Percentiles rank a stretch among this genome's conserved stretches.
Evolutionary conservation across 2,113 vertebrate genomes (phyloP).

Genomic region (Ctenomys sociabilis): DNA sequence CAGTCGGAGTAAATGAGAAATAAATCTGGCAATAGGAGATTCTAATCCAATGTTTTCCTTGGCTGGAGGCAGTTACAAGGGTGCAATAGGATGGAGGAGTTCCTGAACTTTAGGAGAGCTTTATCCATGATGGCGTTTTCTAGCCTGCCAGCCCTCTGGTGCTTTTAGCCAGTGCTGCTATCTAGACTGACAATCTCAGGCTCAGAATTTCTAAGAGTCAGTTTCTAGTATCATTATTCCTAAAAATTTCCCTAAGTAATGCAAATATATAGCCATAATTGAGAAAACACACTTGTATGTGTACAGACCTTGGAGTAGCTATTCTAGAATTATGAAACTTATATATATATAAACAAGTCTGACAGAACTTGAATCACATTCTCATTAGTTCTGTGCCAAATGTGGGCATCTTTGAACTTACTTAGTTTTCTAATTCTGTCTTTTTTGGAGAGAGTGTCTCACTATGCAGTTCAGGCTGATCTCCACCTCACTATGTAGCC

Average conservation of each 20-base stretch:
- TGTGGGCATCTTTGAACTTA: neutral
- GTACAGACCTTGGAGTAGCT: neutral
- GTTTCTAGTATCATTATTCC: neutral
- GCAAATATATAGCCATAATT: neutral
- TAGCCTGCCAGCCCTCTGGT: neutral
- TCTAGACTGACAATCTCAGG: neutral
- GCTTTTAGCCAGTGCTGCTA: neutral
- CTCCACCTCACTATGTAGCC: neutral
- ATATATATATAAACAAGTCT: constrained; percentile 34
- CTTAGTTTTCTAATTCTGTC: neutral
- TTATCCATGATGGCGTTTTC: neutral
- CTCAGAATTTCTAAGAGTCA: neutral
- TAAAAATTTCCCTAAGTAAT: neutral
- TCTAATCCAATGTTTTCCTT: constrained; percentile 47
- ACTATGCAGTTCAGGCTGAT: neutral
- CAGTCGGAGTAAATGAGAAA: constrained; percentile 42
- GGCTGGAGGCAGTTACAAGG: neutral
- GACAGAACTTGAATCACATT: neutral
- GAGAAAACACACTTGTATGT: neutral
- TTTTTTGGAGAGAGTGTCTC: neutral
- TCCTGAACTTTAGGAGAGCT: neutral
- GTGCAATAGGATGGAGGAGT: neutral
- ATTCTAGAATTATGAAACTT: neutral
- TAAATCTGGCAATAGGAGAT: constrained; percentile 34
- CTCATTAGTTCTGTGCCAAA: neutral